phyloP scores from a whole-genome alignment of 35 echinoderm and acorn worm genomes.

The Apostichopus japonicus region DNA sequence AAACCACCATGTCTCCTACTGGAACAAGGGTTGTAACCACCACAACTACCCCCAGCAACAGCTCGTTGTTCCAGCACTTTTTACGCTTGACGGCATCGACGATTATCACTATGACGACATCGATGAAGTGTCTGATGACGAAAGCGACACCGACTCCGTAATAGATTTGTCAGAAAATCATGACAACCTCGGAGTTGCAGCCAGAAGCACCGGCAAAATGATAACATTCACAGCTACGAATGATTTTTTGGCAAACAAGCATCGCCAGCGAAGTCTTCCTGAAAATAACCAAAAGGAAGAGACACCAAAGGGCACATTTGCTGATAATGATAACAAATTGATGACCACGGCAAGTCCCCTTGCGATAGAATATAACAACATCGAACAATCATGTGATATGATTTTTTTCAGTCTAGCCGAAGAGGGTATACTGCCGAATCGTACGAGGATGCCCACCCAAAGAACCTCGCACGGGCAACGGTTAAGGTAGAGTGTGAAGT shows the following conservation, averaged over 20 bases:
- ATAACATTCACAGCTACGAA: no score
- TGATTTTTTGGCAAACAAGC: no score
- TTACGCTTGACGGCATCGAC: not conserved
- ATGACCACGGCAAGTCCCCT: not conserved
- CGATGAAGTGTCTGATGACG: constrained; percentile 9
- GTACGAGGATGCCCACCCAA: not conserved
- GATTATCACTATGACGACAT: not conserved
- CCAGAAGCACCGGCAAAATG: no score
- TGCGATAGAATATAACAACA: not conserved
- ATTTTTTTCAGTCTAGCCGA: constrained; percentile 14
- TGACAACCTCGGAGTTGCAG: no score
- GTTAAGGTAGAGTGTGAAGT: constrained; percentile 38
- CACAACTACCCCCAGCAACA: not conserved
- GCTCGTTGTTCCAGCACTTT: not conserved
- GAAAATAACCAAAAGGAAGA: no score
- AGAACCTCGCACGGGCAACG: not conserved
- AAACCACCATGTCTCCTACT: not conserved
- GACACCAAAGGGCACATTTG: no score
- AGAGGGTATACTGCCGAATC: not conserved
- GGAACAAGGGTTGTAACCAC: not conserved
- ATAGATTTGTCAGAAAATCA: no score
- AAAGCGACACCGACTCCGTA: not conserved
- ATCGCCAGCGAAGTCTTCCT: not conserved
- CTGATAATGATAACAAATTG: no score
- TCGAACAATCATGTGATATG: no score